Evolutionary conservation across 2,888 invertebrate genomes (phyloP), one percentile per base, ranked within the genome.

Genomic region (Leucophenga montana): DNA sequence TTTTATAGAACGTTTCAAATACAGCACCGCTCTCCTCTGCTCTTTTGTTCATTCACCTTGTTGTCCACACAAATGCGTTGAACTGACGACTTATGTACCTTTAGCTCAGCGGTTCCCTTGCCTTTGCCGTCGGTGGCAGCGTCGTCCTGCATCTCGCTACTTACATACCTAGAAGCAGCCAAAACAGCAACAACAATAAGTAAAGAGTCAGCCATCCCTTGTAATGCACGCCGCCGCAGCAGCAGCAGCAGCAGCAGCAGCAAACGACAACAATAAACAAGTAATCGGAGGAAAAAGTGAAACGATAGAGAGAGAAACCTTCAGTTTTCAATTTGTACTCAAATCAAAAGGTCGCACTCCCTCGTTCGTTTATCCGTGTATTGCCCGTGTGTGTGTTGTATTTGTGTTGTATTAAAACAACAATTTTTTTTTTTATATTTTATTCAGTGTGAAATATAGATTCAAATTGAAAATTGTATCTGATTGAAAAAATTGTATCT

Each of bases 221-320:
- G 39, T 66, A 68, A 50, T 56, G 31, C 57, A 57, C 20, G 50
- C 66, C 64, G 54, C 61, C 62, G 33, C 50, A 31, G 56, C 54
- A 54, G 20, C 46, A 48, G 61, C 65, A 54, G 20, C 46, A 48
- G 61, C 65, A 69, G 48, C 65, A 59, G 70, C 70, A 71, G 68
- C 71, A 75, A 73, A 65, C 70, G 71, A 76, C 71, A 77, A 75
- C 69, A 71, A 78, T 13, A 46, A 66, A 65, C 16, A 31, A 16
- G 33, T 53, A 31, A 44, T 33, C 48, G 44, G 13, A 56, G 31
- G 39, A 48, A 33, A 20, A 13, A 22, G 22, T 48, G 14, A 66
- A 33, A 11, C 50, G 50, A 50, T 2, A 20, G 46, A 50, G 20
- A 65, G 20, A 48, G 39, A 53, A 44, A 57, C 61, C 61, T 62